Evolutionary conservation across 1,140 invertebrate species (phyloP).

Genomic region (Drosophila tsacasi): DNA sequence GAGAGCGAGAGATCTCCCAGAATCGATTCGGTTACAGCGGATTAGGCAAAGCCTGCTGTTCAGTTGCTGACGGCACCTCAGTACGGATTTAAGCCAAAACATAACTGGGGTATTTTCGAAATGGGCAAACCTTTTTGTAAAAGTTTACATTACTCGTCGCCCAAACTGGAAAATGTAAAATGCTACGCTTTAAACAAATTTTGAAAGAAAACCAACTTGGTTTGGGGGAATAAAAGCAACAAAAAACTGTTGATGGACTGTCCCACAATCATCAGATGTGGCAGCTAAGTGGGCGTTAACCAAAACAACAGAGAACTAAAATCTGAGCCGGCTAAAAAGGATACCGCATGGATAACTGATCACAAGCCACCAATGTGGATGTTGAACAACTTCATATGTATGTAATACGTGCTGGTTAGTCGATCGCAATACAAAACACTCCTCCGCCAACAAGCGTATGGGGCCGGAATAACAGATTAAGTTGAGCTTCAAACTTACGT

Average conservation of each 20-base stretch:
- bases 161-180: constrained; percentile 49
- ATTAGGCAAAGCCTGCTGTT: constrained; percentile 44
- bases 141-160: constrained; percentile 9
- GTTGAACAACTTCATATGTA: constrained; percentile 5
- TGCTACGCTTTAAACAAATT: constrained; percentile 35
- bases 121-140: constrained; percentile 8
- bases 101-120: constrained; percentile 61
- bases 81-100: constrained; percentile 60
- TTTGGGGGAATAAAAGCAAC: constrained; percentile 11
- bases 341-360: constrained; percentile 12
- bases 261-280: constrained; percentile 31
- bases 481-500: constrained; percentile 7
- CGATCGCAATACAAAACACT: constrained; percentile 13
- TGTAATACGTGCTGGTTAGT: constrained; percentile 16
- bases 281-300: constrained; percentile 23
- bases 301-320: constrained; percentile 5
- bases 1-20: constrained; percentile 29
- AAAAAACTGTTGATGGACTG: constrained; percentile 30
- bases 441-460: not conserved
- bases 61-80: constrained; percentile 53
- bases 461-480: not conserved
- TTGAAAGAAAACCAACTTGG: constrained; percentile 25
- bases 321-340: not conserved
- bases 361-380: not conserved
- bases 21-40: constrained; percentile 34